These are phyloP conservation scores for Arrhamphus sclerolepis DNA, from an alignment of 2,797 vertebrate species.

Conservation along the genomic window DNA sequence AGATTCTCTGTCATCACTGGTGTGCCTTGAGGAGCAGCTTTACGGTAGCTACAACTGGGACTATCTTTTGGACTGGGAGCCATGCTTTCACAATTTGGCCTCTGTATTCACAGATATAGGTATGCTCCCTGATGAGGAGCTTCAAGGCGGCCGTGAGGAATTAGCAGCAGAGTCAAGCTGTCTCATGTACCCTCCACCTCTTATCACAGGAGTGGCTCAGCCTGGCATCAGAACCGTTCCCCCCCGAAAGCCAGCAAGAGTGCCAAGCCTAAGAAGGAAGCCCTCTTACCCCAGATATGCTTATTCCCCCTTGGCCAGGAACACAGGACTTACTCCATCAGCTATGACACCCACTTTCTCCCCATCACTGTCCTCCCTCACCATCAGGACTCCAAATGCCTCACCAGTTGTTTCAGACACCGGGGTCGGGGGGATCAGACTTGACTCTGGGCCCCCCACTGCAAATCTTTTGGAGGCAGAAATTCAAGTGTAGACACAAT, in stretches of 20 bases:
- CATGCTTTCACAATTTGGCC: constrained; percentile 86
- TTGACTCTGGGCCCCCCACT: constrained; percentile 73
- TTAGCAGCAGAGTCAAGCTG: constrained; percentile 77
- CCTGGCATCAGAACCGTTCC: constrained; percentile 87
- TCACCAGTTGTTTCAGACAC: constrained; percentile 81
- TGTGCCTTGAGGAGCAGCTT: constrained; percentile 70
- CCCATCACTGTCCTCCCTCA: constrained; percentile 87
- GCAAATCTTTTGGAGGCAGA: constrained; percentile 81
- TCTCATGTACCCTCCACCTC: constrained; percentile 86
- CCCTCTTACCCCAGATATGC: constrained; percentile 78
- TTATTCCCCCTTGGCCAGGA: constrained; percentile 77
- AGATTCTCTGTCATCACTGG: constrained; percentile 70
- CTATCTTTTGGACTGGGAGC: constrained; percentile 86
- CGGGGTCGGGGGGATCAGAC: constrained; percentile 71
- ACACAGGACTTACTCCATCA: constrained; percentile 79
- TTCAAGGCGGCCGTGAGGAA: constrained; percentile 65
- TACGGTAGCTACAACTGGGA: constrained; percentile 80
- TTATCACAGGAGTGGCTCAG: constrained; percentile 89
- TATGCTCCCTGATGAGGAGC: constrained; percentile 86
- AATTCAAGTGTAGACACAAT: constrained; percentile 79
- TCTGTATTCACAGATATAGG: constrained; percentile 90
- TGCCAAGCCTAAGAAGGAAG: constrained; percentile 62
- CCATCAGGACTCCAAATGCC: constrained; percentile 78
- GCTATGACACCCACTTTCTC: constrained; percentile 87
- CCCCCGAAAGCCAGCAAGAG: constrained; percentile 77